Conservation (phyloP, 2,797 vertebrate species). For the Cuniculus paca region DNA sequence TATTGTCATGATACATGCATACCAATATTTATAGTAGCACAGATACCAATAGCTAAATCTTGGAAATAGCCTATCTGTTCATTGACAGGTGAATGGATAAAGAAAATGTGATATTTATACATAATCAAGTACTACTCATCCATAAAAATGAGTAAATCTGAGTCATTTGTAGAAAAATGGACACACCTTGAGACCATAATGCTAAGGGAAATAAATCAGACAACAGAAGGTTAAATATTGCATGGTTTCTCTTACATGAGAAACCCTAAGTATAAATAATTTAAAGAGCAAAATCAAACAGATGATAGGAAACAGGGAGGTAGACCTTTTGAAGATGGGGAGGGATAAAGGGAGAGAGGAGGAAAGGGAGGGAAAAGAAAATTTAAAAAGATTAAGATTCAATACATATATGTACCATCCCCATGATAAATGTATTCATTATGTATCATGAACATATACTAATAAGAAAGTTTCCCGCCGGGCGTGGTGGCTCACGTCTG, state of each 20-base stretch:
- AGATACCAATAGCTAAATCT: background rate
- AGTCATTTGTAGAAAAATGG: background rate
- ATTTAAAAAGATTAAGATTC: background rate
- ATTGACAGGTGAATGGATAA: background rate
- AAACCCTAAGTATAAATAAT: background rate
- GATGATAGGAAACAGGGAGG: background rate
- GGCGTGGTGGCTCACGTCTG: too few species aligned
- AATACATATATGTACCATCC: background rate
- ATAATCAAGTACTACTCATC: background rate
- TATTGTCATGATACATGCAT: background rate
- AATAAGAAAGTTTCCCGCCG: background rate
- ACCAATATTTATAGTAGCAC: background rate
- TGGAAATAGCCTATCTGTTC: background rate
- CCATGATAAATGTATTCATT: background rate
- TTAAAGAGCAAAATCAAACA: background rate
- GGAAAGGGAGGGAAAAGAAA: background rate
- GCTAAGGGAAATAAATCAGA: background rate
- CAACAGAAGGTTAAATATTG: background rate
- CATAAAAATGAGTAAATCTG: background rate
- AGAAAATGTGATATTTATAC: background rate
- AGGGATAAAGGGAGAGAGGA: background rate
- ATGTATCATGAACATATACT: background rate
- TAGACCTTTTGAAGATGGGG: background rate
- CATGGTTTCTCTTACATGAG: background rate
- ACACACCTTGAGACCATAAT: background rate